These are phyloP conservation scores for Oscheius onirici DNA, from an alignment of 2,888 invertebrate species.

Conservation along the genomic window DNA sequence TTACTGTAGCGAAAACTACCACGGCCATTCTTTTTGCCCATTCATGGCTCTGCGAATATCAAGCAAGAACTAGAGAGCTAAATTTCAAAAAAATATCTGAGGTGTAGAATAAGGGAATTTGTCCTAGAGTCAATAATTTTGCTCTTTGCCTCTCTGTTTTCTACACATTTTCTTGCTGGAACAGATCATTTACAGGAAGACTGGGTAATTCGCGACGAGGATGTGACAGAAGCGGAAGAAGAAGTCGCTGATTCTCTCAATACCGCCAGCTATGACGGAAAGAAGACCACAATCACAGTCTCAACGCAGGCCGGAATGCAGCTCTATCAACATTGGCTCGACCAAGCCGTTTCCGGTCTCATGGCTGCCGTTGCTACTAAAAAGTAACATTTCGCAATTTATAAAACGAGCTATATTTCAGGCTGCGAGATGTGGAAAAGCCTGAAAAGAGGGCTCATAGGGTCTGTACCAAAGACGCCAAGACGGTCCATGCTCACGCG, in stretches of 20 bases:
- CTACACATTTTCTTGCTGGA: neutral
- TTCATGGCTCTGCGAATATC: too few species aligned
- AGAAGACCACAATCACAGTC: slow-evolving; percentile 43
- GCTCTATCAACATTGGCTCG: slow-evolving; percentile 62
- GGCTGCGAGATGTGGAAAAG: slow-evolving; percentile 31
- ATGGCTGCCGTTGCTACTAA: slow-evolving; percentile 64
- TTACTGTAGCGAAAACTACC: too few species aligned
- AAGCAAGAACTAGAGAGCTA: too few species aligned
- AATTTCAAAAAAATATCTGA: too few species aligned
- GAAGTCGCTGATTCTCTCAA: slow-evolving; percentile 21
- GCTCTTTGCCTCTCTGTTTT: too few species aligned
- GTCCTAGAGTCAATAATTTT: too few species aligned
- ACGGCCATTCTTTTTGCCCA: too few species aligned
- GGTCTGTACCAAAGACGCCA: slow-evolving; percentile 43
- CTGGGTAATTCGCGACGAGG: slow-evolving; percentile 50
- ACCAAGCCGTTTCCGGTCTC: slow-evolving; percentile 61
- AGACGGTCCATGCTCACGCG: slow-evolving; percentile 48
- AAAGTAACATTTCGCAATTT: slow-evolving; percentile 40
- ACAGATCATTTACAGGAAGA: slow-evolving; percentile 25
- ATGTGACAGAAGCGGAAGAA: slow-evolving; percentile 39
- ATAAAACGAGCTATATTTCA: slow-evolving; percentile 8
- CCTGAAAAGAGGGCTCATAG: slow-evolving; percentile 38
- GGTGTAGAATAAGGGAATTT: too few species aligned
- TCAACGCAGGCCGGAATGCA: slow-evolving; percentile 44
- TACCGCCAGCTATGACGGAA: slow-evolving; percentile 41